Evolutionary conservation across 2,797 vertebrate species (phyloP).

Genomic region (Epinephelus malabaricus): DNA sequence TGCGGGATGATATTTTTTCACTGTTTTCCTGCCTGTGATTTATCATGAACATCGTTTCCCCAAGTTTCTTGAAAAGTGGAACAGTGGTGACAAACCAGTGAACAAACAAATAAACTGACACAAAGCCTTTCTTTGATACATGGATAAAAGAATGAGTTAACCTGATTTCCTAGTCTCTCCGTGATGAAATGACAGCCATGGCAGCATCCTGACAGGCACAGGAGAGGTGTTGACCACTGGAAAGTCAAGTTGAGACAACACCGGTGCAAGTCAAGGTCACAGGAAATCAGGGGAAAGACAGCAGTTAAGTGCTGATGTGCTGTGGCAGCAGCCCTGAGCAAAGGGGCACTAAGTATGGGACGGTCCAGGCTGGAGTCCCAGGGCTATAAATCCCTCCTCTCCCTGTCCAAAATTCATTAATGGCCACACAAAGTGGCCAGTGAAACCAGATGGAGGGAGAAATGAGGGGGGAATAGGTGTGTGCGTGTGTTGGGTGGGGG

Average conservation of each 20-base stretch:
- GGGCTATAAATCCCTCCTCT: slow-evolving; percentile 77
- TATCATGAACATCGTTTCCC: slow-evolving; percentile 55
- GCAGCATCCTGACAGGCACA: slow-evolving; percentile 9
- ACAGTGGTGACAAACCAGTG: slow-evolving; percentile 64
- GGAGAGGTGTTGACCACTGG: slow-evolving; percentile 41
- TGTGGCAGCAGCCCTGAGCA: slow-evolving; percentile 64
- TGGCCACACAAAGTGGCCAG: slow-evolving; percentile 75
- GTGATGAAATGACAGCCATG: slow-evolving; percentile 16
- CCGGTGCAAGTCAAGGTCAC: slow-evolving; percentile 61
- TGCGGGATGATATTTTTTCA: slow-evolving; percentile 48
- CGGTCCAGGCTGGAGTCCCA: slow-evolving; percentile 69
- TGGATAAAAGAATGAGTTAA: slow-evolving; percentile 44
- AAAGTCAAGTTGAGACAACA: slow-evolving; percentile 50
- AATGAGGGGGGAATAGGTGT: slow-evolving; percentile 46
- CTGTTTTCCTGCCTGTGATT: slow-evolving; percentile 55
- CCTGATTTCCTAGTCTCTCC: slow-evolving; percentile 19
- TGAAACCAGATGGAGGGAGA: slow-evolving; percentile 73
- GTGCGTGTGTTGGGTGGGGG: slow-evolving; percentile 30
- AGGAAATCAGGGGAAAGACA: slow-evolving; percentile 62
- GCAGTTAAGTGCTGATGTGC: slow-evolving; percentile 67
- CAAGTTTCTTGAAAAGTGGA: slow-evolving; percentile 70
- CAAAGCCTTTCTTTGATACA: slow-evolving; percentile 55
- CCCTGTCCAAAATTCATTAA: slow-evolving; percentile 79
- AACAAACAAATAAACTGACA: slow-evolving; percentile 66
- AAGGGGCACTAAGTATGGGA: slow-evolving; percentile 67